Conservation (phyloP, 2,113 vertebrate genomes). For the Rhinogobius similis region DNA sequence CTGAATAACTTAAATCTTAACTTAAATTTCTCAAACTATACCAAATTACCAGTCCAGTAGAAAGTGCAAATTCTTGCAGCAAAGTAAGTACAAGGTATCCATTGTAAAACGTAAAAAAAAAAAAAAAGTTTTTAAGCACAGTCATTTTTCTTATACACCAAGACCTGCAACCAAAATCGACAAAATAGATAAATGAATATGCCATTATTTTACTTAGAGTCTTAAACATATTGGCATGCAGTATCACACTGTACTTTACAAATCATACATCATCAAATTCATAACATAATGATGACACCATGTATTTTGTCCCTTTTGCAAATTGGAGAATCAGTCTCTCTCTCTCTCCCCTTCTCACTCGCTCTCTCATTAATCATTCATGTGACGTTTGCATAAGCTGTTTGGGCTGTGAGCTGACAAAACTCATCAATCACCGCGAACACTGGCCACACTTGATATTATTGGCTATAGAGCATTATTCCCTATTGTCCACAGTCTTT, state of each 20-base stretch:
- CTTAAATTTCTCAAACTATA: no score
- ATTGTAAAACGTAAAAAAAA: no score
- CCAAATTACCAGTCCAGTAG: no score
- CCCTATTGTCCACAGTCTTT: slow-evolving; percentile 54
- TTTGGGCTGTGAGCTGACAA: slow-evolving; percentile 46
- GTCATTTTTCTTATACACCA: no score
- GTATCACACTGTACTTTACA: background rate
- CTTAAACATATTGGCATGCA: background rate
- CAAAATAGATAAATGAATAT: no score
- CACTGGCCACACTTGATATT: slow-evolving; percentile 42
- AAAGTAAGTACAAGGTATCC: no score
- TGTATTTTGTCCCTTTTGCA: slow-evolving; percentile 24
- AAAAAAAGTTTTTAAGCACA: no score
- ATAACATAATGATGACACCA: slow-evolving; percentile 18
- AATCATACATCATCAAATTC: slow-evolving; percentile 23
- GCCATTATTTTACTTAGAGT: background rate
- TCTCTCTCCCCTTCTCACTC: slow-evolving; percentile 10
- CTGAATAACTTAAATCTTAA: no score
- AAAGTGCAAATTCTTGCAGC: no score
- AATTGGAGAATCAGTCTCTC: slow-evolving; percentile 35
- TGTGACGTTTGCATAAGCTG: slow-evolving; percentile 53
- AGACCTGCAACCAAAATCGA: no score
- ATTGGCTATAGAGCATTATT: slow-evolving; percentile 48
- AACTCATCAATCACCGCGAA: slow-evolving; percentile 58
- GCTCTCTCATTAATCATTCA: slow-evolving; percentile 51